phyloP scores from a whole-genome alignment of 2,797 vertebrate species.

The Thunnus albacares region DNA sequence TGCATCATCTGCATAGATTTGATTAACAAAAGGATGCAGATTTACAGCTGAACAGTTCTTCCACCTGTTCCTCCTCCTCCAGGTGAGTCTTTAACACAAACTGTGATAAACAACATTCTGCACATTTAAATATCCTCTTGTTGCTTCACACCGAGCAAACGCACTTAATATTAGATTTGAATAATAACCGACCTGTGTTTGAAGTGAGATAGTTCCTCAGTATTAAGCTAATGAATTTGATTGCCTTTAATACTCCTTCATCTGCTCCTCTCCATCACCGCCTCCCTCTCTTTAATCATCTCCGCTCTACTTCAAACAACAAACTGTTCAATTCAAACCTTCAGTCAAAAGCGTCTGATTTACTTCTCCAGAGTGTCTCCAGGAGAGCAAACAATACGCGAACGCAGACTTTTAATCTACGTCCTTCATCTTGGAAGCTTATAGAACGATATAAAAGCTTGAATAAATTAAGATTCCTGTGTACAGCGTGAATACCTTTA shows the following conservation, averaged over 20 bases:
- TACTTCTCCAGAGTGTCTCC: constrained; percentile 23
- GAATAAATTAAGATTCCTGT: neutral
- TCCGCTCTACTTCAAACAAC: constrained; percentile 43
- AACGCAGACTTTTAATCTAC: constrained; percentile 15
- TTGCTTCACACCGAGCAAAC: constrained; percentile 1
- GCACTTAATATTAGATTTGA: neutral
- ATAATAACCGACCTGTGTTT: constrained; percentile 30
- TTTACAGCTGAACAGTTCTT: neutral
- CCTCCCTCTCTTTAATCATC: constrained; percentile 52
- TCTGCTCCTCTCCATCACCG: constrained; percentile 23
- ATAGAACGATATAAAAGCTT: neutral
- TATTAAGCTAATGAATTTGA: constrained; percentile 47
- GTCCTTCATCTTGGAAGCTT: constrained; percentile 19
- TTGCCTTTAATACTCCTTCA: constrained; percentile 23
- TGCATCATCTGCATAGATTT: no score
- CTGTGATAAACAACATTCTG: neutral
- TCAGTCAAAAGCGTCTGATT: constrained; percentile 38
- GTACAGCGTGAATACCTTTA: neutral
- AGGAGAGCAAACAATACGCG: neutral
- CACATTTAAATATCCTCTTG: neutral
- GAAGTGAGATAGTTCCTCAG: constrained; percentile 3
- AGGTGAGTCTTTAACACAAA: neutral
- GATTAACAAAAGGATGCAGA: neutral
- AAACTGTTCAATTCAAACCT: constrained; percentile 28
- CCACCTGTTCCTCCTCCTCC: neutral